phyloP scores from a whole-genome alignment of 2,797 vertebrate species.

The Xerus rutilus region DNA sequence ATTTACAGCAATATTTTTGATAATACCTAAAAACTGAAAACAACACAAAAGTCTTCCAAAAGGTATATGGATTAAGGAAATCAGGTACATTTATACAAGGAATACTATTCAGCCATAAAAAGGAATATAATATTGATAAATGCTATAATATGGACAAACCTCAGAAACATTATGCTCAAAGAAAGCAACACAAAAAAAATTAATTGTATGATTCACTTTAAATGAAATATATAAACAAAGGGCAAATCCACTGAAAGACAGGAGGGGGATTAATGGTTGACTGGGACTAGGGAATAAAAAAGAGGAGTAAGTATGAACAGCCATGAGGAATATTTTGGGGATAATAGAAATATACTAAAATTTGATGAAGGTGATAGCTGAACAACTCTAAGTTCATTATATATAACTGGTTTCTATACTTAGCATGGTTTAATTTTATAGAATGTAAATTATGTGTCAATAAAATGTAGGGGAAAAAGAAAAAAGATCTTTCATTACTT shows the following conservation, averaged over 20 bases:
- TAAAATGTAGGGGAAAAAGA: background rate
- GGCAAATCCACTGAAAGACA: background rate
- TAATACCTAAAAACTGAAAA: background rate
- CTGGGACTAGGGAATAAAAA: background rate
- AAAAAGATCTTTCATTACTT: background rate
- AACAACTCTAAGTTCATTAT: background rate
- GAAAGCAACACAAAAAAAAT: background rate
- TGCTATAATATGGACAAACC: background rate
- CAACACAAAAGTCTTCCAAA: background rate
- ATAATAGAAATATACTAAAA: background rate
- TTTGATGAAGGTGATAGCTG: background rate
- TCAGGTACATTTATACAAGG: background rate
- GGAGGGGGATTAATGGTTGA: background rate
- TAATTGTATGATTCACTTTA: background rate
- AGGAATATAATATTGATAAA: background rate
- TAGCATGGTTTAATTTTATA: background rate
- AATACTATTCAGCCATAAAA: background rate
- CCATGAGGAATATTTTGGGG: background rate
- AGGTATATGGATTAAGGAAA: background rate
- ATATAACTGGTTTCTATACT: background rate
- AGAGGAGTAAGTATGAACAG: background rate
- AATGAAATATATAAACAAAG: constrained; percentile 27
- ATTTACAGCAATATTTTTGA: background rate
- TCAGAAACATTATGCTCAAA: background rate
- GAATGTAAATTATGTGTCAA: background rate